A percentile compares a stretch with the other conserved stretches of the same genome.
Conservation (phyloP, 2,888 invertebrate species). For the Oligia latruncula region DNA sequence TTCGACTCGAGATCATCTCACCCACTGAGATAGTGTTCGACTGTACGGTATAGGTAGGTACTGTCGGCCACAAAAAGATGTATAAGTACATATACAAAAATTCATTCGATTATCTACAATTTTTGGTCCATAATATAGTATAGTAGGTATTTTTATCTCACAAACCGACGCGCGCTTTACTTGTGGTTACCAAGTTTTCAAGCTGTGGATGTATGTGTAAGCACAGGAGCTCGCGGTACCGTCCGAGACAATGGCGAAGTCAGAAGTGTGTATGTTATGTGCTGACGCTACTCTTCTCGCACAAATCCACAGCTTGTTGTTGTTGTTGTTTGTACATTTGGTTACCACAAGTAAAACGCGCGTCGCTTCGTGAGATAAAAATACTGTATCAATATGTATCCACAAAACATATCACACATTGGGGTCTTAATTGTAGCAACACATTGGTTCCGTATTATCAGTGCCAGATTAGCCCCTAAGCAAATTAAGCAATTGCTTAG, state of each 20-base stretch:
- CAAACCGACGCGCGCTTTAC: not conserved
- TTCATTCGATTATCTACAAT: not conserved
- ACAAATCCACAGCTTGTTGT: no score
- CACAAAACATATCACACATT: not conserved
- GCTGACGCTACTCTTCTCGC: no score
- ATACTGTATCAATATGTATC: not conserved
- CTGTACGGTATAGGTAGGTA: slow-evolving; percentile 42
- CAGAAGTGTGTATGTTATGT: no score
- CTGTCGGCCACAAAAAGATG: not conserved
- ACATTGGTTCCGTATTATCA: not conserved
- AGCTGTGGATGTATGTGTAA: no score
- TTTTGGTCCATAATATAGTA: not conserved
- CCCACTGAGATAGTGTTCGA: slow-evolving; percentile 60
- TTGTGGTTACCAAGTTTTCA: not conserved
- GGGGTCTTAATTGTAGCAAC: not conserved
- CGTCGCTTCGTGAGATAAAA: no score
- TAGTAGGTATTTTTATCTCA: not conserved
- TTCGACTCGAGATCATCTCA: slow-evolving; percentile 70
- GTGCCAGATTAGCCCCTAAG: no score
- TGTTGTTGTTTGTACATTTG: not conserved
- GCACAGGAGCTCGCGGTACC: no score
- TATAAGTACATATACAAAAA: not conserved
- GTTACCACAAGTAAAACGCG: not conserved
- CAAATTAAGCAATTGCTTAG: no score
- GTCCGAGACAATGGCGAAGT: no score